Conservation (phyloP, 2,113 vertebrate species). For the Lepus americanus region DNA sequence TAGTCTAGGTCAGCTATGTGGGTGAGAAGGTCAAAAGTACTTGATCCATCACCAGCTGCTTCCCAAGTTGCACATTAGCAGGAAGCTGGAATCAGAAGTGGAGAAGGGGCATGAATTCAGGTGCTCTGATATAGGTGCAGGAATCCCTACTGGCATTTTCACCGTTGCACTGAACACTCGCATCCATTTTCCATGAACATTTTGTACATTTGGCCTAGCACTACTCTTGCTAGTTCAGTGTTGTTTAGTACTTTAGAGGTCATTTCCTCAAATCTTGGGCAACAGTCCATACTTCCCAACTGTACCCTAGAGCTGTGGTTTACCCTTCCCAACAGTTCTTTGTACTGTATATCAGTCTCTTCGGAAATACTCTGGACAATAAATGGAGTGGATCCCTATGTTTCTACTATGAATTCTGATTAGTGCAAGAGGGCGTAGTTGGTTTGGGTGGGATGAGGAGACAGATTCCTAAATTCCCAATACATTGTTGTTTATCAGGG, state of each 20-base stretch:
- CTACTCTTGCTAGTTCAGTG: not conserved
- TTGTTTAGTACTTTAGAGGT: not conserved
- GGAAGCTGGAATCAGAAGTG: too few species aligned
- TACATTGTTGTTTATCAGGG: not conserved
- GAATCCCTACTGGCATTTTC: too few species aligned
- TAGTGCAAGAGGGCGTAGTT: not conserved
- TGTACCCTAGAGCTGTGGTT: not conserved
- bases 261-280: not conserved
- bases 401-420: not conserved
- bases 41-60: too few species aligned
- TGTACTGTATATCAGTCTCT: not conserved
- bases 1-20: too few species aligned
- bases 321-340: not conserved
- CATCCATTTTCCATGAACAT: too few species aligned
- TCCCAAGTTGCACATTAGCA: too few species aligned
- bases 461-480: not conserved
- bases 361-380: not conserved
- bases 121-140: too few species aligned
- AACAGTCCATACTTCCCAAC: not conserved
- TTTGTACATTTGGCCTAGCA: too few species aligned
- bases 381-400: not conserved
- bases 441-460: not conserved
- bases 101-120: too few species aligned
- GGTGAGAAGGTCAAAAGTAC: too few species aligned
- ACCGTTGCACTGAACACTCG: too few species aligned